Evolutionary conservation across 2,888 invertebrate genomes (phyloP).

Genomic region (Elysia crispata): DNA sequence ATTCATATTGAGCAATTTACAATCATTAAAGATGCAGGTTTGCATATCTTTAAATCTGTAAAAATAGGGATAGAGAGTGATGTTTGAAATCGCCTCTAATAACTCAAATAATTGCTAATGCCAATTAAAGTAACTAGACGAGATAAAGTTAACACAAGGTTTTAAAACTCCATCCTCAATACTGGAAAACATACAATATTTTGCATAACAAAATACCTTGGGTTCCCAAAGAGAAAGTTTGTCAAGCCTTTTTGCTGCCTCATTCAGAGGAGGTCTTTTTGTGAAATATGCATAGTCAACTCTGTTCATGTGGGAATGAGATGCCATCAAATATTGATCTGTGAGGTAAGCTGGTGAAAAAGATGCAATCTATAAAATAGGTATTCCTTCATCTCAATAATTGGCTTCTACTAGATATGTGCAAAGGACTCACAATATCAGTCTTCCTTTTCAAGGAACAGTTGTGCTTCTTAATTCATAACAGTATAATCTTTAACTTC

Average conservation of each 20-base stretch:
- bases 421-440: not conserved
- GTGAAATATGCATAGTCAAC: constrained; percentile 75
- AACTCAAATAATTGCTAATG: too few species aligned
- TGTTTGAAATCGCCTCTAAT: too few species aligned
- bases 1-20: too few species aligned
- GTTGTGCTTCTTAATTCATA: too few species aligned
- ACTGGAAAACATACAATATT: not conserved
- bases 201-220: constrained; percentile 62
- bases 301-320: constrained; percentile 72
- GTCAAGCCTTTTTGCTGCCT: constrained; percentile 74
- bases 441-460: not conserved
- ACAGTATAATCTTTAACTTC: too few species aligned
- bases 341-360: constrained; percentile 66
- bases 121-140: too few species aligned
- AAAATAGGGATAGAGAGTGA: too few species aligned
- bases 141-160: too few species aligned
- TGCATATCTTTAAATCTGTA: too few species aligned
- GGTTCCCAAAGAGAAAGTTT: constrained; percentile 76
- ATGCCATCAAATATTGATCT: constrained; percentile 73
- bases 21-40: too few species aligned
- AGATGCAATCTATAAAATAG: not conserved
- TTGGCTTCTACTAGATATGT: not conserved
- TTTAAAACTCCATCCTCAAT: not conserved
- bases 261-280: constrained; percentile 70
- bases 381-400: not conserved